Conservation (phyloP, 2,888 invertebrate genomes). For the Pristionchus japonicus region DNA sequence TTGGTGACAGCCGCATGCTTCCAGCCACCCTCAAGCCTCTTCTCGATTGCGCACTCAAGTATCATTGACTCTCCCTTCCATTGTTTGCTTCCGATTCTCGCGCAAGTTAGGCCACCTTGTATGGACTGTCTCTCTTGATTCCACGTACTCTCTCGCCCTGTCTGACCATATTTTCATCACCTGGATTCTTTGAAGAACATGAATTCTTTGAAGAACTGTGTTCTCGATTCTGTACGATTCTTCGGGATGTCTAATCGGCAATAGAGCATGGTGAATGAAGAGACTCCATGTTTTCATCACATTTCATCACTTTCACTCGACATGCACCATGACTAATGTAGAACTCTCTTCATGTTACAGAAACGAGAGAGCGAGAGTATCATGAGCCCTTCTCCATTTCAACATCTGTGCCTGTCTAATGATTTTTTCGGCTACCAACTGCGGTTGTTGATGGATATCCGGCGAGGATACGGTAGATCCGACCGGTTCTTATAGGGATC, state of each 20-base stretch:
- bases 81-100: constrained; percentile 15
- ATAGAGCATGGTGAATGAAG: background rate
- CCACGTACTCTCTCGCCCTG: background rate
- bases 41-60: background rate
- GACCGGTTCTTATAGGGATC: background rate
- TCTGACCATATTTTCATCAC: too few species aligned
- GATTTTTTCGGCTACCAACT: background rate
- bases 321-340: too few species aligned
- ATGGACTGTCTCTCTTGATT: background rate
- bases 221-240: too few species aligned
- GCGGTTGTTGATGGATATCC: background rate
- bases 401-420: background rate
- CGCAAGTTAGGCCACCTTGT: background rate
- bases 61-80: background rate
- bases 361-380: too few species aligned
- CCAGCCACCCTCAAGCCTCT: background rate
- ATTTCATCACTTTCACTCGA: too few species aligned
- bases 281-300: too few species aligned
- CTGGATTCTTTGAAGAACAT: too few species aligned
- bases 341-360: background rate
- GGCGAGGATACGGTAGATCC: constrained; percentile 8
- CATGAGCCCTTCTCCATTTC: background rate
- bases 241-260: too few species aligned
- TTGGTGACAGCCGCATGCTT: background rate
- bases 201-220: too few species aligned